Conservation (phyloP, 1,140 invertebrate species). For the Leptonema lineaticorne region DNA sequence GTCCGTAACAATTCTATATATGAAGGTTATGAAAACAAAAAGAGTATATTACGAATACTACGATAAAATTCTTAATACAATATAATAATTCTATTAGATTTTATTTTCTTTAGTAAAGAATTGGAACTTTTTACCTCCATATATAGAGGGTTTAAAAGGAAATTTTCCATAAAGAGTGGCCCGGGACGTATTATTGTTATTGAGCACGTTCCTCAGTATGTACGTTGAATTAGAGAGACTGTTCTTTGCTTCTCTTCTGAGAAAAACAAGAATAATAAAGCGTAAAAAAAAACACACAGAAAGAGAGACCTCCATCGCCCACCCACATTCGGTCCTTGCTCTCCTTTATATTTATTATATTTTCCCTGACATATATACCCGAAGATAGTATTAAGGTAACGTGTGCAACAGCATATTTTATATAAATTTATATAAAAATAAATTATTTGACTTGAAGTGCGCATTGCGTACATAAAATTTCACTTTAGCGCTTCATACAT, state of each 20-base stretch:
- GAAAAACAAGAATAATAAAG: conserved; percentile 1
- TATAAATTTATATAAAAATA: background rate
- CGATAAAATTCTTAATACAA: too few relatives aligned
- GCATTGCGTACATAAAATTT: background rate
- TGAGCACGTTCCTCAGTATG: background rate
- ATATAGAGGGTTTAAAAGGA: background rate
- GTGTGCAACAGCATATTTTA: background rate
- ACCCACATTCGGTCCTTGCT: too few relatives aligned
- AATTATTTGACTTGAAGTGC: background rate
- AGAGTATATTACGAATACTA: too few relatives aligned
- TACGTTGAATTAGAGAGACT: conserved; percentile 12
- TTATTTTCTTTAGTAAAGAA: too few relatives aligned
- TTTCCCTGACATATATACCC: background rate
- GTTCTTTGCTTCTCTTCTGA: conserved; percentile 7
- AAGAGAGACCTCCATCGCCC: background rate
- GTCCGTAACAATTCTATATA: too few relatives aligned
- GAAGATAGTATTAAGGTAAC: background rate
- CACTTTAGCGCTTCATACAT: too few relatives aligned
- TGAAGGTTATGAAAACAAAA: too few relatives aligned
- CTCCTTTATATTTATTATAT: conserved; percentile 3
- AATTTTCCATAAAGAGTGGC: conserved; percentile 3
- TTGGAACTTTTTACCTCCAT: too few relatives aligned
- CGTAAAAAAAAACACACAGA: too few relatives aligned
- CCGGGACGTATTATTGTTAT: conserved; percentile 5
- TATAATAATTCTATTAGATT: too few relatives aligned